Evolutionary conservation across 2,113 vertebrate species (phyloP).

Genomic region (Prunella fulvescens): DNA sequence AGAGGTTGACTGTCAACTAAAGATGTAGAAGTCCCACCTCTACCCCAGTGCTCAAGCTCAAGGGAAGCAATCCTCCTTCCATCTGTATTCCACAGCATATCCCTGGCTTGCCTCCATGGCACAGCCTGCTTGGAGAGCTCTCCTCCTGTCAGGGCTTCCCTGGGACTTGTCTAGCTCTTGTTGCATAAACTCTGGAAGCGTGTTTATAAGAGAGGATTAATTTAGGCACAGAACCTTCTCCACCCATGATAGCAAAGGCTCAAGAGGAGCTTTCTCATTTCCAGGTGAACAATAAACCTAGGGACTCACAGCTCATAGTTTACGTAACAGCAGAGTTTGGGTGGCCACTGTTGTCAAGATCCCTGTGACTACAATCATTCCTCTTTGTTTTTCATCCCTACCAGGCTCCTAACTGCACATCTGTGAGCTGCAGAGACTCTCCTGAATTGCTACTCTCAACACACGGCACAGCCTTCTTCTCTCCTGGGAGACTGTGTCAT

Average conservation of each 20-base stretch:
- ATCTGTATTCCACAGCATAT: neutral
- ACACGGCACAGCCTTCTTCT: neutral
- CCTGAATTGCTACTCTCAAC: fast-evolving
- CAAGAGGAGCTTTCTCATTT: conserved; percentile 5
- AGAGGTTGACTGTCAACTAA: neutral
- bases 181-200: conserved; percentile 63
- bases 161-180: conserved; percentile 56
- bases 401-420: neutral
- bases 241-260: neutral
- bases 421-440: neutral
- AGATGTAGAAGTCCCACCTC: neutral
- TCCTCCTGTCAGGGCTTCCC: conserved; percentile 35
- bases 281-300: conserved; percentile 35
- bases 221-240: conserved; percentile 34
- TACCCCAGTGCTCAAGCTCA: neutral
- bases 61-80: neutral
- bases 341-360: neutral
- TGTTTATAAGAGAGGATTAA: conserved; percentile 62
- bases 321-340: neutral
- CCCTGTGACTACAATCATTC: neutral
- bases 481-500: fast-evolving
- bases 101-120: conserved; percentile 1
- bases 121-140: neutral
- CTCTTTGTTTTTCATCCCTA: neutral
- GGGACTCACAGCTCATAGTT: neutral